A percentile compares a stretch with the other conserved stretches of the same genome.
Conservation (phyloP, 2,888 invertebrate genomes). For the Aethes cnicana region DNA sequence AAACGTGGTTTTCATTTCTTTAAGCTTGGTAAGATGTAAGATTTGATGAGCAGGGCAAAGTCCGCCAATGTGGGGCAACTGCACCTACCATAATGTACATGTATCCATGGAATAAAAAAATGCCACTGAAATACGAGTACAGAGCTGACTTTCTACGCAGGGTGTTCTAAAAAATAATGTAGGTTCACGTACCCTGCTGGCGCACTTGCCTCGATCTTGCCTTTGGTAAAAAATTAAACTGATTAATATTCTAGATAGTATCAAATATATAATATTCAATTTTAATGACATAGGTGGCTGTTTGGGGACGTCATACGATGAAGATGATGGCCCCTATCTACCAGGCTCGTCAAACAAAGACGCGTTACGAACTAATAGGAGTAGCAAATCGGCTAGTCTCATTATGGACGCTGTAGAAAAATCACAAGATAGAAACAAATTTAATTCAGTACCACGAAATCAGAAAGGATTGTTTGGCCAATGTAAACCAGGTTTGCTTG, state of each 20-base stretch:
- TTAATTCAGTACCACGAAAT: conserved; percentile 33
- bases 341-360: conserved; percentile 39
- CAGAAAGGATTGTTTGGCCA: conserved; percentile 58
- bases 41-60: too few species aligned
- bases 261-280: too few species aligned
- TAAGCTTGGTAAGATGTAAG: conserved; percentile 9
- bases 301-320: conserved; percentile 44
- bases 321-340: conserved; percentile 53
- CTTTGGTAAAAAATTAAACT: too few species aligned
- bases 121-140: too few species aligned
- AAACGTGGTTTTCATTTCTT: conserved; percentile 16
- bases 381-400: conserved; percentile 35
- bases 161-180: too few species aligned
- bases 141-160: too few species aligned
- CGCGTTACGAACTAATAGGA: conserved; percentile 16
- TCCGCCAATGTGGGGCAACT: too few species aligned
- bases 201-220: too few species aligned
- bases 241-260: too few species aligned
- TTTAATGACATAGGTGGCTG: conserved; percentile 51
- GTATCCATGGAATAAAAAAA: too few species aligned
- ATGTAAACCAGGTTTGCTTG: conserved; percentile 65
- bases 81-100: too few species aligned
- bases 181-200: too few species aligned
- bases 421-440: conserved; percentile 31
- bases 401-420: neutral